phyloP scores from a whole-genome alignment of 2,113 vertebrate species.

The Scomber colias region DNA sequence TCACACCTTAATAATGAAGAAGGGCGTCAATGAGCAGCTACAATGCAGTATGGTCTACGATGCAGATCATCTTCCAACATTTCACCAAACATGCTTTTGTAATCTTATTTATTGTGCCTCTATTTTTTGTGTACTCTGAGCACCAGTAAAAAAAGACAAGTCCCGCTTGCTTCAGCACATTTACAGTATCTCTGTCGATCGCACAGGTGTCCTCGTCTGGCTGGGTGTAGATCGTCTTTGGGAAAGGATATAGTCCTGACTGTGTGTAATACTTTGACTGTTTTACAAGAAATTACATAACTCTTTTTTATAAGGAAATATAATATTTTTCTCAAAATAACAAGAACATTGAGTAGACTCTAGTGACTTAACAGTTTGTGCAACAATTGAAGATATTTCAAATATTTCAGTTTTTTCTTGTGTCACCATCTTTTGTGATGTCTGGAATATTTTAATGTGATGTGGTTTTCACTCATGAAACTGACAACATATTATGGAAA shows the following conservation, averaged over 20 bases:
- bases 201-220: slow-evolving; percentile 32
- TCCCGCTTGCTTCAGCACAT: slow-evolving; percentile 95
- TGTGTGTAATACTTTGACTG: slow-evolving; percentile 32
- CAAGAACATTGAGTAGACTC: slow-evolving; percentile 47
- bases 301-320: slow-evolving; percentile 60
- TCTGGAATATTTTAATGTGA: slow-evolving; percentile 2
- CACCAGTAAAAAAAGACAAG: slow-evolving; percentile 83
- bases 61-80: slow-evolving; percentile 7
- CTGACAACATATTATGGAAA: slow-evolving; percentile 18
- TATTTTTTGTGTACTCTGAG: slow-evolving; percentile 34
- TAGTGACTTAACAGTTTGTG: slow-evolving; percentile 26
- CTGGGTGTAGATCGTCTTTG: slow-evolving; percentile 32
- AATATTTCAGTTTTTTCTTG: slow-evolving; percentile 30
- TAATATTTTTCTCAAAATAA: slow-evolving; percentile 60
- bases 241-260: slow-evolving; percentile 55
- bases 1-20: slow-evolving; percentile 56
- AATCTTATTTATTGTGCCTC: not conserved
- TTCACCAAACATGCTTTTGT: slow-evolving; percentile 22
- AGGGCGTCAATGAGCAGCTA: slow-evolving; percentile 63
- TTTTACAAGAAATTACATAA: slow-evolving; percentile 50
- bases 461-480: slow-evolving; percentile 16
- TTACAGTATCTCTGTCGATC: slow-evolving; percentile 64
- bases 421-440: slow-evolving; percentile 29
- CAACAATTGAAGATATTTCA: slow-evolving; percentile 25
- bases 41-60: slow-evolving; percentile 50